These are phyloP conservation scores for Scaptomyza polygonia DNA, from an alignment of 2,888 invertebrate genomes.

Conservation along the genomic window DNA sequence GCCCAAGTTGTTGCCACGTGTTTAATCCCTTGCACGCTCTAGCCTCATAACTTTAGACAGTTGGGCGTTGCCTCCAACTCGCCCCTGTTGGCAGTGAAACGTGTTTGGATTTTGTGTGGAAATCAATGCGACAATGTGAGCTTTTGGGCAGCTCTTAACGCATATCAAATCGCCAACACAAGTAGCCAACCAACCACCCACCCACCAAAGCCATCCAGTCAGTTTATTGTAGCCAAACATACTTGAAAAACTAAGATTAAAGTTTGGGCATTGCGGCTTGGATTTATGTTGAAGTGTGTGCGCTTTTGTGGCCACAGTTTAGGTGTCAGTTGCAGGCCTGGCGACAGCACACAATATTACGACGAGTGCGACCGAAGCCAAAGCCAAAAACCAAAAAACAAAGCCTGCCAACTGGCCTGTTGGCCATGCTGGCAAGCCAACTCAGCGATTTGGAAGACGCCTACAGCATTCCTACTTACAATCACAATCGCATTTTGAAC, in stretches of 20 bases:
- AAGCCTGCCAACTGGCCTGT: constrained; percentile 28
- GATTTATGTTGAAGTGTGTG: constrained; percentile 48
- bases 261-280: constrained; percentile 35
- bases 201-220: constrained; percentile 16
- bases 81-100: constrained; percentile 21
- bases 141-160: constrained; percentile 15
- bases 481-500: constrained; percentile 24
- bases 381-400: constrained; percentile 26
- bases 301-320: constrained; percentile 43
- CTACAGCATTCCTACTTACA: constrained; percentile 9
- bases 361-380: constrained; percentile 22
- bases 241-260: constrained; percentile 48
- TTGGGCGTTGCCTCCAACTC: background rate
- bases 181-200: background rate
- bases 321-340: constrained; percentile 66
- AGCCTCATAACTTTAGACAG: constrained; percentile 61
- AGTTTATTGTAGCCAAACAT: constrained; percentile 46
- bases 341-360: constrained; percentile 12
- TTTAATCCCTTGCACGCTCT: constrained; percentile 61
- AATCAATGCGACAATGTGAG: constrained; percentile 45
- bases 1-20: constrained; percentile 47
- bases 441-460: constrained; percentile 44
- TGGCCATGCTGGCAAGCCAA: constrained; percentile 36
- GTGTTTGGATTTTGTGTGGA: constrained; percentile 56
- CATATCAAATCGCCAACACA: background rate